Conservation (phyloP, 2,797 vertebrate species). For the Syndactyla subalaris region DNA sequence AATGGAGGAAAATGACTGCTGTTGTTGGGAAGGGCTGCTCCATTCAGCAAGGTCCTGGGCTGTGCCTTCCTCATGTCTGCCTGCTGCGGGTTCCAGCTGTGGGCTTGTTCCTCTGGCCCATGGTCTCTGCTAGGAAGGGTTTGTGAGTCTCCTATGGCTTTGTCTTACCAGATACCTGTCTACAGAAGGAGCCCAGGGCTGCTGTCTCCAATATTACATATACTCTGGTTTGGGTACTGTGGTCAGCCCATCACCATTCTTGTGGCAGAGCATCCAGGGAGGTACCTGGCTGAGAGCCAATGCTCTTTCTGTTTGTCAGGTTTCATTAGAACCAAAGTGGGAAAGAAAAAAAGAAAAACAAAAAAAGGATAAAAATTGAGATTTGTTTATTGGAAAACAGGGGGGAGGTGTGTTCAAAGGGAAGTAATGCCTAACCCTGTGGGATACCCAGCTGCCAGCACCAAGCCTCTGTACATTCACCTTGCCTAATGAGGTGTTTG, state of each 20-base stretch:
- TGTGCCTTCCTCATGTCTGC: not conserved
- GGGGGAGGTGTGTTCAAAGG: not conserved
- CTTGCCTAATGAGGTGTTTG: not conserved
- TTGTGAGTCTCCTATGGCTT: not conserved
- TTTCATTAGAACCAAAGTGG: not conserved
- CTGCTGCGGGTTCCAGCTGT: not conserved
- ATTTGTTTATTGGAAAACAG: not conserved
- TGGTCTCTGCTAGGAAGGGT: not conserved
- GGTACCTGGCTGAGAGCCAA: not conserved
- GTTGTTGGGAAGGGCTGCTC: not conserved
- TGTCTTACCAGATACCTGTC: not conserved
- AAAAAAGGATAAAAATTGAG: not conserved
- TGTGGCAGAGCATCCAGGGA: not conserved
- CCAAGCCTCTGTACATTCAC: not conserved
- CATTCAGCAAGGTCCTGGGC: not conserved
- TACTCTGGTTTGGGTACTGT: not conserved
- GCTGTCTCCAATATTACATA: not conserved
- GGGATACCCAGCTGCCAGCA: not conserved
- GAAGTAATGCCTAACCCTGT: not conserved
- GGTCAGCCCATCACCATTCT: accelerated
- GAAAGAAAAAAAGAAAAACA: not conserved
- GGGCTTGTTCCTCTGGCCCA: not conserved
- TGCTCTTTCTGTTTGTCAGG: not conserved
- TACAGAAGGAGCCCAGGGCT: not conserved
- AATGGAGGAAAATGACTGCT: not conserved